Conservation (phyloP, 2,888 invertebrate genomes). For the Phengaris alcon region DNA sequence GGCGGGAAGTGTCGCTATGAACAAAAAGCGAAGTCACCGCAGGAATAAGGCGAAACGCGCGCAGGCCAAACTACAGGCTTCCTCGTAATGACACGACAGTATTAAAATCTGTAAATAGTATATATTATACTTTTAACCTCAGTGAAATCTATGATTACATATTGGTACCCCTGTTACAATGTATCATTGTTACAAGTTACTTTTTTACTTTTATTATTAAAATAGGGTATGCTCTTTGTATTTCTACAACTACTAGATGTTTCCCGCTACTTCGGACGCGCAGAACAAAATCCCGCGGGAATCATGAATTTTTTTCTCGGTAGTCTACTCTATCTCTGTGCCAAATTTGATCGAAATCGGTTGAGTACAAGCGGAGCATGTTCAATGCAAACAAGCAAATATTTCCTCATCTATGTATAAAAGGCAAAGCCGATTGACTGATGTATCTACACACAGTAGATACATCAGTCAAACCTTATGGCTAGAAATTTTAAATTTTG, state of each 20-base stretch:
- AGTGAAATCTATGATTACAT: not conserved
- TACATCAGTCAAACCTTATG: too few species aligned
- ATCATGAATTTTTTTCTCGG: too few species aligned
- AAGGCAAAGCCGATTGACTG: too few species aligned
- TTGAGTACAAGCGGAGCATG: too few species aligned
- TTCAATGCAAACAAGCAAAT: too few species aligned
- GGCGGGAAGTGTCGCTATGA: slow-evolving; percentile 59
- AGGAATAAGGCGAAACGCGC: slow-evolving; percentile 63
- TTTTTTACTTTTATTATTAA: not conserved
- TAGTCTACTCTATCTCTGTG: too few species aligned
- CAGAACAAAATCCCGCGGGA: too few species aligned
- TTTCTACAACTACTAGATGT: slow-evolving; percentile 37
- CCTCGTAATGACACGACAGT: slow-evolving; percentile 19
- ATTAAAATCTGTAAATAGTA: slow-evolving; percentile 6
- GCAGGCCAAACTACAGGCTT: slow-evolving; percentile 45
- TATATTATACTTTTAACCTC: not conserved
- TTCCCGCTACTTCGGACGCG: too few species aligned
- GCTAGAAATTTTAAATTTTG: too few species aligned
- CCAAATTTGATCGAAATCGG: too few species aligned
- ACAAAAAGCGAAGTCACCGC: slow-evolving; percentile 63
- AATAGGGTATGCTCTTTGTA: not conserved
- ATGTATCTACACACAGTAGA: too few species aligned
- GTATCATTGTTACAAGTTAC: not conserved
- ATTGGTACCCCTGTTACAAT: not conserved
- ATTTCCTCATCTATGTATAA: too few species aligned